These are phyloP conservation scores for Stichodactyla mertensii DNA, from an alignment of 64 coral and sea anemone species.

Conservation along the genomic window DNA sequence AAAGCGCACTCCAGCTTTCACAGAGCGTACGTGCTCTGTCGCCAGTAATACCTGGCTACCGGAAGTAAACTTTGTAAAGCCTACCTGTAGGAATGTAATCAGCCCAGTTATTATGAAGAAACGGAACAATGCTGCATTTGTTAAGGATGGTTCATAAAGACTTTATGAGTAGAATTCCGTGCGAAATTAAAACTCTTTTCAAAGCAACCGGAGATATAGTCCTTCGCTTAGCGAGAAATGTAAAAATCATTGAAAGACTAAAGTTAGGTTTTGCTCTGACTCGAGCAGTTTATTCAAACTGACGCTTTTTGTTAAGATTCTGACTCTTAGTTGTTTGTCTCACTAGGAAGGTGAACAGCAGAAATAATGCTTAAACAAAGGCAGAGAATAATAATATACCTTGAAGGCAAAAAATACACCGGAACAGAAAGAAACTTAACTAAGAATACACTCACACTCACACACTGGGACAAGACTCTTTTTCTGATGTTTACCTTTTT, in stretches of 20 bases:
- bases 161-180: not conserved
- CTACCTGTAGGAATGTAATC: not conserved
- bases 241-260: too few species aligned
- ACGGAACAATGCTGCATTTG: not conserved
- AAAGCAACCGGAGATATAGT: not conserved
- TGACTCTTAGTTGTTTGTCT: too few species aligned
- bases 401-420: too few species aligned
- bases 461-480: not conserved
- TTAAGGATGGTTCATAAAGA: not conserved
- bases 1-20: not conserved
- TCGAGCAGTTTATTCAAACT: too few species aligned
- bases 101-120: not conserved
- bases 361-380: too few species aligned
- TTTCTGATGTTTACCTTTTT: not conserved
- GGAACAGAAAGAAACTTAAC: not conserved
- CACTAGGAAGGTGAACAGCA: too few species aligned
- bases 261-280: too few species aligned
- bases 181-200: not conserved
- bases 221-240: too few species aligned
- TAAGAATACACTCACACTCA: not conserved
- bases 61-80: conserved; percentile 3
- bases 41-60: not conserved
- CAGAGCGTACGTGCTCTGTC: not conserved
- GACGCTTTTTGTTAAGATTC: too few species aligned
- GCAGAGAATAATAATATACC: too few species aligned